A percentile compares a stretch with the other conserved stretches of the same genome.
phyloP scores from a whole-genome alignment of 2,888 invertebrate genomes.

The Phortica magna region DNA sequence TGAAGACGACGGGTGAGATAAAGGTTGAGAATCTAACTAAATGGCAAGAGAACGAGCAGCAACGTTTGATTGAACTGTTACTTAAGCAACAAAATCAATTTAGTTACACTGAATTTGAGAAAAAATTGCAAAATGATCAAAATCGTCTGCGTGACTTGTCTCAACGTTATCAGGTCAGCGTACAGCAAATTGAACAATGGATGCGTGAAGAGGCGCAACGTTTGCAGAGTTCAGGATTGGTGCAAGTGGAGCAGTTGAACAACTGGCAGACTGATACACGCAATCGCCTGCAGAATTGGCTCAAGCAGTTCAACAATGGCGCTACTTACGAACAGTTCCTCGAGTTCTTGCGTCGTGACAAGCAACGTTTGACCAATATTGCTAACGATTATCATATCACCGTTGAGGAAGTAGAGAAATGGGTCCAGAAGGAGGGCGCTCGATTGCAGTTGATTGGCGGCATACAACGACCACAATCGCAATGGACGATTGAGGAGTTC shows the following conservation, averaged over 20 bases:
- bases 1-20: slow-evolving; percentile 68
- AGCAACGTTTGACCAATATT: slow-evolving; percentile 63
- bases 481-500: slow-evolving; percentile 52
- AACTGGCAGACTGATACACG: slow-evolving; percentile 73
- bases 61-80: slow-evolving; percentile 70
- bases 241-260: slow-evolving; percentile 65
- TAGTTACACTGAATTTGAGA: slow-evolving; percentile 67
- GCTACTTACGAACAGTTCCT: slow-evolving; percentile 65
- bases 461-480: slow-evolving; percentile 60
- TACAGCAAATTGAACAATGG: slow-evolving; percentile 71
- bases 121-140: slow-evolving; percentile 64
- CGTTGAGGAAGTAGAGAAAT: slow-evolving; percentile 73
- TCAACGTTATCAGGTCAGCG: slow-evolving; percentile 67
- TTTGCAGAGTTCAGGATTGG: slow-evolving; percentile 64
- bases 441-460: slow-evolving; percentile 65
- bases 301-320: slow-evolving; percentile 64
- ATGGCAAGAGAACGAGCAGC: slow-evolving; percentile 72
- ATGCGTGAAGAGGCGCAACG: slow-evolving; percentile 66
- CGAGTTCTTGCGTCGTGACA: slow-evolving; percentile 67
- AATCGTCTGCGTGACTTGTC: slow-evolving; percentile 64
- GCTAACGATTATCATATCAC: slow-evolving; percentile 71
- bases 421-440: slow-evolving; percentile 72
- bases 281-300: slow-evolving; percentile 65
- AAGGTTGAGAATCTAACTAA: slow-evolving; percentile 72
- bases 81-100: slow-evolving; percentile 66